phyloP scores from a whole-genome alignment of 2,888 invertebrate genomes.

The Galeopsomyia nigrocyanea region DNA sequence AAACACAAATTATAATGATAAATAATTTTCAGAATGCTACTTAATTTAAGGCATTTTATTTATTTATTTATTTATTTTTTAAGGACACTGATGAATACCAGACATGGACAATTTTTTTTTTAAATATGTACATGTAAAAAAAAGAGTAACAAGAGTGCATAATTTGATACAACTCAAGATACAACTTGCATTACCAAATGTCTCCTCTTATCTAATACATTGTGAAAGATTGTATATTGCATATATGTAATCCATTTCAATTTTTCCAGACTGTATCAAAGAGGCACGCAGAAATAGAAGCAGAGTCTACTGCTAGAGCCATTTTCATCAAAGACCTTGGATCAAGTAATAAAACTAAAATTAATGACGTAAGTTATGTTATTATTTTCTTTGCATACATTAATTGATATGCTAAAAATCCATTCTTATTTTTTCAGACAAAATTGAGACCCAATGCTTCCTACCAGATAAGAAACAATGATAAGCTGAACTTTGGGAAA shows the following conservation, averaged over 20 bases:
- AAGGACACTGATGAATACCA: too few relatives aligned
- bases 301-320: conserved; percentile 55
- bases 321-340: conserved; percentile 69
- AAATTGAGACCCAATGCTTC: conserved; percentile 56
- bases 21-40: too few relatives aligned
- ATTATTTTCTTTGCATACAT: background rate
- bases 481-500: conserved; percentile 58
- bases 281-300: conserved; percentile 71
- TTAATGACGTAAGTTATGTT: conserved; percentile 67
- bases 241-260: conserved; percentile 6
- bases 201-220: too few relatives aligned
- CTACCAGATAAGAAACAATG: conserved; percentile 61
- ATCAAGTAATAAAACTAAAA: conserved; percentile 70
- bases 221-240: too few relatives aligned
- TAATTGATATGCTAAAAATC: conserved; percentile 16
- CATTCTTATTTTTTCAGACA: conserved; percentile 52
- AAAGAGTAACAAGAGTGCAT: too few relatives aligned
- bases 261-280: conserved; percentile 69
- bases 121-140: too few relatives aligned
- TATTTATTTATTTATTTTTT: background rate
- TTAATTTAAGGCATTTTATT: conserved; percentile 1
- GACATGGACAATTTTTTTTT: too few relatives aligned
- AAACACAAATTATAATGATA: background rate
- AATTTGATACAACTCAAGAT: too few relatives aligned
- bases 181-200: too few relatives aligned